phyloP scores from a whole-genome alignment of 2,797 vertebrate genomes.

The Delichon dasypus region DNA sequence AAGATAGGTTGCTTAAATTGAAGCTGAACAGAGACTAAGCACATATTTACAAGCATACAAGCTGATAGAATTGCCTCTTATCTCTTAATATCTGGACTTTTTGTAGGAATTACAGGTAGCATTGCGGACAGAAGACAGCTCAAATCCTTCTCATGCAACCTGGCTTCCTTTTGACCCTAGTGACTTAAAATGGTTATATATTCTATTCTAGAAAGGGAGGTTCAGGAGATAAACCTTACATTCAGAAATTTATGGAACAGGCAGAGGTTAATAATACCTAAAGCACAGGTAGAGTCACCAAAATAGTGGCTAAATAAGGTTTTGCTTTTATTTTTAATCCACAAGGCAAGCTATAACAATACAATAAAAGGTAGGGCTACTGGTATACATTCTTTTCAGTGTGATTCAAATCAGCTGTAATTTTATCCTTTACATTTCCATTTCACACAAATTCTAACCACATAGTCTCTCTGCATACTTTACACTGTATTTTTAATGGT shows the following conservation, averaged over 20 bases:
- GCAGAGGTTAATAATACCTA: not conserved
- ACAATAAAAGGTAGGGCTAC: not conserved
- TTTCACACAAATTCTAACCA: conserved; percentile 4
- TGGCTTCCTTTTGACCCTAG: not conserved
- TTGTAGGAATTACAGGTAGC: not conserved
- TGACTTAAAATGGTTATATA: not conserved
- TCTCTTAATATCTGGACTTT: not conserved
- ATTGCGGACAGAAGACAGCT: not conserved
- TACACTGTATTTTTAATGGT: conserved; percentile 9
- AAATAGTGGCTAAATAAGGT: not conserved
- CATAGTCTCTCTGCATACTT: conserved; percentile 37
- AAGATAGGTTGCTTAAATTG: not conserved
- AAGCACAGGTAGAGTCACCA: not conserved
- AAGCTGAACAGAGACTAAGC: not conserved
- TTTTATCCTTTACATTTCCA: not conserved
- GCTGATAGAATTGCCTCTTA: not conserved
- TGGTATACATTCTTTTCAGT: not conserved
- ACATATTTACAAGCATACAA: not conserved
- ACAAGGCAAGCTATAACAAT: not conserved
- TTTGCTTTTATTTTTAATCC: not conserved
- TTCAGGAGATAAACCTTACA: not conserved
- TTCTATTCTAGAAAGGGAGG: not conserved
- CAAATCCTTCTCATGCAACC: not conserved
- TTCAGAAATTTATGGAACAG: not conserved
- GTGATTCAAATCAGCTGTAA: not conserved